phyloP scores from a whole-genome alignment of 1,140 invertebrate genomes.

The Bathynomus jamesi region DNA sequence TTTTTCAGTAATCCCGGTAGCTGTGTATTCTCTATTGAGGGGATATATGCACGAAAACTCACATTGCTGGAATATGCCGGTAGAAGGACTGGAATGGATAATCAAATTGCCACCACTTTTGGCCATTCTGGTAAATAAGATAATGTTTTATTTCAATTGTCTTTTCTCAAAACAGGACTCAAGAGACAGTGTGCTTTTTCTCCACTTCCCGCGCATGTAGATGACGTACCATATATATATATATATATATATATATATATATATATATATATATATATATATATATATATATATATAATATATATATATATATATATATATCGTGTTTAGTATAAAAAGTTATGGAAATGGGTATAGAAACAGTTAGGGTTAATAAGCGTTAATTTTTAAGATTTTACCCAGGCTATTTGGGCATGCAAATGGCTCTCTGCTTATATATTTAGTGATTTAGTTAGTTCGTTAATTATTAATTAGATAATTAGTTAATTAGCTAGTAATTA shows the following conservation, averaged over 20 bases:
- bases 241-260: background rate
- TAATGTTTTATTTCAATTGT: background rate
- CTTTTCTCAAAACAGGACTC: background rate
- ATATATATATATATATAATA: background rate
- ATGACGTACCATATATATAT: background rate
- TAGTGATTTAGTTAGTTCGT: too few species aligned
- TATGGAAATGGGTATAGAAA: too few species aligned
- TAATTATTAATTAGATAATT: too few species aligned
- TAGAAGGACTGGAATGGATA: constrained; percentile 47
- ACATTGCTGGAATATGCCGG: constrained; percentile 47
- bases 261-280: background rate
- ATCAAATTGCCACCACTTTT: constrained; percentile 47
- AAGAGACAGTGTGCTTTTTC: background rate
- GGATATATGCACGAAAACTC: constrained; percentile 33
- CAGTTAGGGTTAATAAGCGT: too few species aligned
- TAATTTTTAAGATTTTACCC: too few species aligned
- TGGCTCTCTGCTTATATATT: too few species aligned
- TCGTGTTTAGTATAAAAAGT: background rate
- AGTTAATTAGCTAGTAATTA: too few species aligned
- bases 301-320: constrained; percentile 1
- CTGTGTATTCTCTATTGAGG: constrained; percentile 44
- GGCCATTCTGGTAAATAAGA: constrained; percentile 46
- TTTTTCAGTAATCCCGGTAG: constrained; percentile 45
- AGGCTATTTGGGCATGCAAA: too few species aligned
- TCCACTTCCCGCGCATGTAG: background rate